These are phyloP conservation scores for Automeris io DNA, from an alignment of 2,888 invertebrate genomes.

Conservation along the genomic window DNA sequence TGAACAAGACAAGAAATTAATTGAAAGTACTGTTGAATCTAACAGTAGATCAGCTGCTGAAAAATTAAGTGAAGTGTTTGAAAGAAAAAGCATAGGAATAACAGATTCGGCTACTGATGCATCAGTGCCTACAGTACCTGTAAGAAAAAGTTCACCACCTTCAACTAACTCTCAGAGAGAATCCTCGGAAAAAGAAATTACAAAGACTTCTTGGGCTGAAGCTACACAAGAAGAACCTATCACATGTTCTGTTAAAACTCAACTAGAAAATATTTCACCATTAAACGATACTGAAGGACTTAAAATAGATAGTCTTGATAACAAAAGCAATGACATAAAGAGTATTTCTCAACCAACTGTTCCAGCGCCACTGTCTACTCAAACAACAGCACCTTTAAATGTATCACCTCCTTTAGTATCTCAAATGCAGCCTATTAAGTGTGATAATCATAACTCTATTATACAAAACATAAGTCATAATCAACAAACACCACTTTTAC, in stretches of 20 bases:
- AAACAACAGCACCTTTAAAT: conserved; percentile 17
- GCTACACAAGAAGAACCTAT: conserved; percentile 55
- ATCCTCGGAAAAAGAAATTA: conserved; percentile 62
- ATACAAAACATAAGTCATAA: conserved; percentile 31
- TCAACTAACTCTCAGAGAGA: conserved; percentile 60
- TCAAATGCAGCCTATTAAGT: conserved; percentile 36
- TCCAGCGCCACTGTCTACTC: conserved; percentile 14
- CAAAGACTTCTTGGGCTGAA: conserved; percentile 70
- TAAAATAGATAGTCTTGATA: conserved; percentile 26
- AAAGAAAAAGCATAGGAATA: conserved; percentile 63
- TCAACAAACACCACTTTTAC: conserved; percentile 32
- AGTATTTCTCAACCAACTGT: conserved; percentile 21
- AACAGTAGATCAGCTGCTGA: conserved; percentile 65
- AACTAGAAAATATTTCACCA: conserved; percentile 33
- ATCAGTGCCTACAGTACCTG: conserved; percentile 59
- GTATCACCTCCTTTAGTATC: conserved; percentile 20
- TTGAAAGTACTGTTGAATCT: conserved; percentile 49
- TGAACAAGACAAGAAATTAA: conserved; percentile 64
- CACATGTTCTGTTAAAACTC: conserved; percentile 26
- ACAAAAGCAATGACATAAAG: conserved; percentile 31
- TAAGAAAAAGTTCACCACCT: conserved; percentile 63
- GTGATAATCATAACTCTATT: conserved; percentile 26
- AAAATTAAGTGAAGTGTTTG: conserved; percentile 68
- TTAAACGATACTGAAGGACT: conserved; percentile 34
- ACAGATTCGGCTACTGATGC: conserved; percentile 49